Conservation (phyloP, 2,888 invertebrate species). For the Ophonus ardosiacus region DNA sequence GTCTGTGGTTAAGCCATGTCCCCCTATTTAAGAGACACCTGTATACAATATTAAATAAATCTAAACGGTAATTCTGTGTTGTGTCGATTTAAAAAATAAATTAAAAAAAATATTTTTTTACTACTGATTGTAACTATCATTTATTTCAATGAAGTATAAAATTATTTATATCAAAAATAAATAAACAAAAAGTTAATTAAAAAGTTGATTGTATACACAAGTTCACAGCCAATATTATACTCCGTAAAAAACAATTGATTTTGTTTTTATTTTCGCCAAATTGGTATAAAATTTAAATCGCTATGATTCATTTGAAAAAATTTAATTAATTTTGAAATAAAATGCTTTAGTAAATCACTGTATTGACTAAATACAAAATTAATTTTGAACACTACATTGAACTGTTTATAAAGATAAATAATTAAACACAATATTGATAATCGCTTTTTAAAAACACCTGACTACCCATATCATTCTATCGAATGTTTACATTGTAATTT, state of each 20-base stretch:
- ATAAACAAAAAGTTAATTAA: background rate
- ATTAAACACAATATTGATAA: background rate
- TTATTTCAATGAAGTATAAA: background rate
- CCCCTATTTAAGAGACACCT: too few relatives aligned
- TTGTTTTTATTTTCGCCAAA: background rate
- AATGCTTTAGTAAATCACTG: background rate
- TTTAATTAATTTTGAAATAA: slow-evolving; percentile 10
- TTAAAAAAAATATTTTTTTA: too few relatives aligned
- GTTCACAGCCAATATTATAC: background rate
- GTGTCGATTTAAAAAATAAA: too few relatives aligned
- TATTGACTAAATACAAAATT: slow-evolving; percentile 20
- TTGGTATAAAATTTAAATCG: background rate
- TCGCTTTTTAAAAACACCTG: background rate
- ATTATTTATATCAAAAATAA: background rate
- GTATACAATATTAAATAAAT: too few relatives aligned
- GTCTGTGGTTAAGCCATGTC: too few relatives aligned
- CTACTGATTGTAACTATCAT: too few relatives aligned
- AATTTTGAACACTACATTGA: background rate
- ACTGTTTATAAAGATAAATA: background rate
- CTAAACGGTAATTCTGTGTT: too few relatives aligned
- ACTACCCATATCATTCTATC: background rate
- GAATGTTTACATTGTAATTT: background rate
- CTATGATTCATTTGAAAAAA: background rate
- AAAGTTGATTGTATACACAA: background rate
- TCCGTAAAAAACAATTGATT: background rate